These are phyloP conservation scores for Nezara viridula DNA, from an alignment of 2,888 invertebrate species.

Conservation along the genomic window DNA sequence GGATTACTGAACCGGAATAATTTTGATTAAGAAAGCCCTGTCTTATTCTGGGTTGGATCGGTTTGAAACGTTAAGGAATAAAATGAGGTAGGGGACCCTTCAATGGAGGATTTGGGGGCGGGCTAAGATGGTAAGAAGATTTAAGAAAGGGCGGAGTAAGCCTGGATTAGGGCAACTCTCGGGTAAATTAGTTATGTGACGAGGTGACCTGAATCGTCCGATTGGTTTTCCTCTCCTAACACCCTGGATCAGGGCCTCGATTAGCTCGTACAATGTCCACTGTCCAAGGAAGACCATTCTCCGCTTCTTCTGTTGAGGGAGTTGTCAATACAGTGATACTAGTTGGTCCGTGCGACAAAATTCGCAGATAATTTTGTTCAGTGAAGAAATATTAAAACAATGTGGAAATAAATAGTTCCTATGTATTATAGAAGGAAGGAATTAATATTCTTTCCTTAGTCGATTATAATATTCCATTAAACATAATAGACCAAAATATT, in stretches of 20 bases:
- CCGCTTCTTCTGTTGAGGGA: no score
- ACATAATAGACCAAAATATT: no score
- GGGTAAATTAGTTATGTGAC: constrained; percentile 28
- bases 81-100: background rate
- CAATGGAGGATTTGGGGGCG: background rate
- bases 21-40: background rate
- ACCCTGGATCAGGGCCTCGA: background rate
- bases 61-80: constrained; percentile 13
- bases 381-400: no score
- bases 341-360: no score
- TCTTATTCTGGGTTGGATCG: background rate
- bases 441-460: no score
- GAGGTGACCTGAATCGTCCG: background rate
- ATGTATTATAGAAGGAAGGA: no score
- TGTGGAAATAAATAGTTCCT: no score
- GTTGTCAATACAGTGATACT: no score
- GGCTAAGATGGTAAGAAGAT: constrained; percentile 28
- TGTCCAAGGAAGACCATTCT: no score
- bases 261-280: no score
- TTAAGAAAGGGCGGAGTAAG: constrained; percentile 18
- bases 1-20: background rate
- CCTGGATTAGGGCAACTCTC: constrained; percentile 3
- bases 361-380: no score
- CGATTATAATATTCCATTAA: no score
- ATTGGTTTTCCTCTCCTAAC: constrained; percentile 19